Conservation (phyloP, 2,888 invertebrate genomes). For the Coelopa pilipes region DNA sequence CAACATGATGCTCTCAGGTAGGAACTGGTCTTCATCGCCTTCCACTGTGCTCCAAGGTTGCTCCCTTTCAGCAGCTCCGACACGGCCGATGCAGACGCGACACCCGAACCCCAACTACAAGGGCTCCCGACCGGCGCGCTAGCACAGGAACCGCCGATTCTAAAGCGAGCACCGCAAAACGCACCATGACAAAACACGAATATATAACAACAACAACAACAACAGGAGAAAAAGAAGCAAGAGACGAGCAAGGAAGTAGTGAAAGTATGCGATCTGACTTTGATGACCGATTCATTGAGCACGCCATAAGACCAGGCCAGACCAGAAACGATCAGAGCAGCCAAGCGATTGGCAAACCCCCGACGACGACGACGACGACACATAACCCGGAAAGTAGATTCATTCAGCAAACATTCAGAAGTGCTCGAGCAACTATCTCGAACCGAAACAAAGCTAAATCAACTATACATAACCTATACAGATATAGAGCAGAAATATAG, state of each 20-base stretch:
- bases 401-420: too few relatives aligned
- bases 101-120: slow-evolving; percentile 67
- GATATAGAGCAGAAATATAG: too few relatives aligned
- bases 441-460: too few relatives aligned
- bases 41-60: not conserved
- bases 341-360: slow-evolving; percentile 34
- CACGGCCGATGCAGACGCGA: slow-evolving; percentile 64
- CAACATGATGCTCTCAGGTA: slow-evolving; percentile 67
- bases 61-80: slow-evolving; percentile 53
- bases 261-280: not conserved
- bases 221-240: slow-evolving; percentile 30
- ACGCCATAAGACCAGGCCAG: slow-evolving; percentile 36
- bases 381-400: not conserved
- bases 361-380: slow-evolving; percentile 27
- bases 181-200: slow-evolving; percentile 32
- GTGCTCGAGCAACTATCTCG: too few relatives aligned
- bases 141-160: slow-evolving; percentile 42
- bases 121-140: slow-evolving; percentile 58
- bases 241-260: not conserved
- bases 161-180: slow-evolving; percentile 45
- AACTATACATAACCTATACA: too few relatives aligned
- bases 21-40: slow-evolving; percentile 4
- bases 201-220: slow-evolving; percentile 19
- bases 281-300: slow-evolving; percentile 50
- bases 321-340: slow-evolving; percentile 36